Evolutionary conservation across 2,888 invertebrate species (phyloP), one percentile per base, ranked within the genome.

Genomic region (Capitulum mitella): DNA sequence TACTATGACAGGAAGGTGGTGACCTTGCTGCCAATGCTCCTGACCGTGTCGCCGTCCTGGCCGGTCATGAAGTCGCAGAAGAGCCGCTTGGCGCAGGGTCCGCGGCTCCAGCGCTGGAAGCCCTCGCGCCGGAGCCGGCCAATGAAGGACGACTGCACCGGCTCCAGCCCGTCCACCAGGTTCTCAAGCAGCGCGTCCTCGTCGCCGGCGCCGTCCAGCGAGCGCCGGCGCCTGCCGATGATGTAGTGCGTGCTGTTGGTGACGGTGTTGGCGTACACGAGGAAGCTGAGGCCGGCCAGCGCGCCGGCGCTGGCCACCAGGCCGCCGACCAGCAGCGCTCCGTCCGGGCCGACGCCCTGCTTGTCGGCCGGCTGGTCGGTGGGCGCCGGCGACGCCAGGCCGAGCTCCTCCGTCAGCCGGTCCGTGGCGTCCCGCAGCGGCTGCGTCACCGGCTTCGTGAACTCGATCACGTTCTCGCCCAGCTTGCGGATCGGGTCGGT

Each of bases 1-100:
- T 46, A 76, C 75, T 76, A 76, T 76, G 75, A 46, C n/a, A 76
- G 75, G 46, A 76, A 76, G 46, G 75, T 76, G 75, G 75, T 46
- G 75, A 76, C 75, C 22, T 26, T 43, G 43, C 46, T 43, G 46
- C 29, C 34, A 29, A 76, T 16, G 29, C 46, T 46, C 12, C 14
- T 32, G 19, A 76, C n/a, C 5, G 46, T 46, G 16, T n/a, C 29
- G 29, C 22, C 3, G 75, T 76, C 46, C 32, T 32, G 75, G n/a
- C n/a, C 19, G 16, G 32, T 32, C 75, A 76, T 76, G 75, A 76
- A 76, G 29, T 76, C 29, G 75, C 75, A 76, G 46, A 76, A 76
- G 46, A 76, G n/a, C 3, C 75, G n/a, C 46, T 29, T 43, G 1
- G 75, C 75, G 29, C 75, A 76, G 6, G 75, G 46, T 0, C 46